A percentile compares a stretch with the other conserved stretches of the same genome.
phyloP scores from a whole-genome alignment of 2,113 vertebrate genomes.

The Hassar affinis region DNA sequence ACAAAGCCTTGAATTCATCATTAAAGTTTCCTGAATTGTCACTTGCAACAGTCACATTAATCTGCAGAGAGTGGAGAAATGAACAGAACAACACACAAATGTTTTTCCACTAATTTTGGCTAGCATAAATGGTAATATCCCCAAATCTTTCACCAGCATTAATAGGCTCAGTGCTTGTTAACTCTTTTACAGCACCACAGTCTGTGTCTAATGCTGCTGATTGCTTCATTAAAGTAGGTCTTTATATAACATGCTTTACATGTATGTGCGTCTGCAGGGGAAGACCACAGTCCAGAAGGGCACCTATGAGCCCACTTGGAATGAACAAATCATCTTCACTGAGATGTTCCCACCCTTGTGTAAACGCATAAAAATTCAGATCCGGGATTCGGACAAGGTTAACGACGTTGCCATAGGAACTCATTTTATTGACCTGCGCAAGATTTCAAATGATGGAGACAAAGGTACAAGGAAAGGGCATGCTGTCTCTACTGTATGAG shows the following conservation, averaged over 20 bases:
- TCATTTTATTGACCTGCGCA: slow-evolving; percentile 91
- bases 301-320: slow-evolving; percentile 96
- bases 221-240: background rate
- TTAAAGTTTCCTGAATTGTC: background rate
- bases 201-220: background rate
- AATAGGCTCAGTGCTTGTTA: background rate
- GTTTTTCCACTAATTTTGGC: background rate
- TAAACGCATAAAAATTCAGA: slow-evolving; percentile 92
- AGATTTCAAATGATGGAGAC: slow-evolving; percentile 94
- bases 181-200: background rate
- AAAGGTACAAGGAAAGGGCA: slow-evolving; percentile 78
- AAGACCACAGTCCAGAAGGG: slow-evolving; percentile 94
- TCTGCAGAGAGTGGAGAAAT: background rate
- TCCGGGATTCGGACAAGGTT: slow-evolving; percentile 95
- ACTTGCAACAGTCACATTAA: background rate
- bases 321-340: slow-evolving; percentile 91
- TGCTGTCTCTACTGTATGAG: background rate
- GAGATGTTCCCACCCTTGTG: slow-evolving; percentile 97
- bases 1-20: background rate
- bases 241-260: background rate
- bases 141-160: background rate
- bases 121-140: background rate
- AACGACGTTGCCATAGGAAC: slow-evolving; percentile 95
- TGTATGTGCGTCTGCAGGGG: slow-evolving; percentile 72
- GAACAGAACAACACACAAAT: background rate